These are phyloP conservation scores for Aplysina aerophoba DNA, from an alignment of 37 sponge, comb jelly and placozoan species.

Conservation along the genomic window DNA sequence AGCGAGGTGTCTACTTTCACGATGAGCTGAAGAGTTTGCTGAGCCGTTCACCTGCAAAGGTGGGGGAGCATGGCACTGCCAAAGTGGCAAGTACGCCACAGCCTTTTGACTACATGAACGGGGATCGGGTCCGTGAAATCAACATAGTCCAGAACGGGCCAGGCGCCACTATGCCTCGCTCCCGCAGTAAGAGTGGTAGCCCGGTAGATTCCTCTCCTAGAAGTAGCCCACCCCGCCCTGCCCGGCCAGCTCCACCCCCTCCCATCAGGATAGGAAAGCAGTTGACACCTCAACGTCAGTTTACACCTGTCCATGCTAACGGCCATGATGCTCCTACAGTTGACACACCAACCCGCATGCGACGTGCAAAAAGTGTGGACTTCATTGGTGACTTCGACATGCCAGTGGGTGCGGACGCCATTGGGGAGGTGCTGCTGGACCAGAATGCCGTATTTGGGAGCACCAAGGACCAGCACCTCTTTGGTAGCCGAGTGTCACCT, in stretches of 20 bases:
- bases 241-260: neutral
- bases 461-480: slow-evolving; percentile 29
- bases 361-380: neutral
- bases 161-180: neutral
- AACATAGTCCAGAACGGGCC: neutral
- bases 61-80: neutral
- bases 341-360: neutral
- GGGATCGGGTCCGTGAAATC: neutral
- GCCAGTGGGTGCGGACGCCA: neutral
- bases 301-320: neutral
- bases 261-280: neutral
- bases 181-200: neutral
- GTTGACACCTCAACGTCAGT: neutral
- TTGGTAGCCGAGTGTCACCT: slow-evolving; percentile 26
- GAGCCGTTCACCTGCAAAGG: neutral
- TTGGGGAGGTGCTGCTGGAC: slow-evolving; percentile 13
- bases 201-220: neutral
- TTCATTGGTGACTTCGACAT: neutral
- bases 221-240: no score
- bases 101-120: neutral
- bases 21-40: slow-evolving; percentile 1
- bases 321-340: neutral
- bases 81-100: neutral
- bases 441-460: slow-evolving; percentile 14
- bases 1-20: neutral